A percentile compares a stretch with the other conserved stretches of the same genome.
phyloP scores from a whole-genome alignment of 2,113 vertebrate species.

The Ceuthmochares aereus region DNA sequence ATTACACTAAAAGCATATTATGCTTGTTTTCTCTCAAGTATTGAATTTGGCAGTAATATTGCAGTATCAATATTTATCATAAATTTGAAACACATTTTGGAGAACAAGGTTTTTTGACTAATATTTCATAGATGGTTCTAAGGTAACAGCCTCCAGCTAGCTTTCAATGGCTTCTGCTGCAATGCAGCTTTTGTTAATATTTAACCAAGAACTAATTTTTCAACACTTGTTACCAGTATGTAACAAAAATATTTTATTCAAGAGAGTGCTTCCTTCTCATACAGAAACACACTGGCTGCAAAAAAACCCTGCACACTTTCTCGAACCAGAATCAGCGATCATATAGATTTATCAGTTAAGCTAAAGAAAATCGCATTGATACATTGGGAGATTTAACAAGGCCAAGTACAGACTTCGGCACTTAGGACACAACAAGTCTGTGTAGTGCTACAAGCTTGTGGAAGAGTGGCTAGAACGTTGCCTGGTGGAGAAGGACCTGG shows the following conservation, averaged over 20 bases:
- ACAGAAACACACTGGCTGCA: fast-evolving
- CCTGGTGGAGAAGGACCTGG: no score
- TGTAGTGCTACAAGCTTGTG: no score
- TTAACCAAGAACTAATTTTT: neutral
- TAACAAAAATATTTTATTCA: neutral
- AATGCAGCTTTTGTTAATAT: neutral
- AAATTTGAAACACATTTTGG: neutral
- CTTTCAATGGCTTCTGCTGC: neutral
- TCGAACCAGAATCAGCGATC: neutral
- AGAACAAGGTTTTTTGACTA: neutral
- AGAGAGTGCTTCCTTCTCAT: neutral
- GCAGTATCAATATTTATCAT: neutral
- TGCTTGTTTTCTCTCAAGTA: neutral
- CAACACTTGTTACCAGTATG: neutral
- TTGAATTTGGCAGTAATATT: neutral
- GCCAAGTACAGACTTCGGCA: no score
- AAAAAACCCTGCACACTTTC: no score
- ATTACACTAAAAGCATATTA: neutral
- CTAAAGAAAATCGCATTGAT: neutral
- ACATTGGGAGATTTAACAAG: no score
- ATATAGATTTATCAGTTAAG: neutral
- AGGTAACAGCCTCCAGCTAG: neutral
- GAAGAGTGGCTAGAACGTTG: no score
- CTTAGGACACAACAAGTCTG: no score
- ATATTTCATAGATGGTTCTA: neutral